phyloP scores from a whole-genome alignment of 2,113 vertebrate genomes.

The Panthera leo region DNA sequence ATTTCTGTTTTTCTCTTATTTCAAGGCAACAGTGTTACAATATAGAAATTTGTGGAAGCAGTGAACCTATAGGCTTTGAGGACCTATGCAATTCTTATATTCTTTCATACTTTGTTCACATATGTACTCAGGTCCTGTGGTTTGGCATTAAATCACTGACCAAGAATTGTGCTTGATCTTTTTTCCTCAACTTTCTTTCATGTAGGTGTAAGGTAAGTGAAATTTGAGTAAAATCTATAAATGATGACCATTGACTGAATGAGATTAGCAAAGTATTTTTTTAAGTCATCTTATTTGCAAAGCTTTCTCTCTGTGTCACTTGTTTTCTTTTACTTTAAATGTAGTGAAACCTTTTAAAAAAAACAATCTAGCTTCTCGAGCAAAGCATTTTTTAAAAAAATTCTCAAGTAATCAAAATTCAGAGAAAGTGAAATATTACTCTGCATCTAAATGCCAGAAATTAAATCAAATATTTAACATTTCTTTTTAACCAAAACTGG shows the following conservation, averaged over 20 bases:
- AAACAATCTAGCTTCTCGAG: neutral
- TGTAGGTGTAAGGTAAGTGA: neutral
- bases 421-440: neutral
- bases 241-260: neutral
- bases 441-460: neutral
- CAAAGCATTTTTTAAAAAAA: neutral
- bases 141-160: neutral
- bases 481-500: neutral
- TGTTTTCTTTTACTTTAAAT: neutral
- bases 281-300: neutral
- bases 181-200: neutral
- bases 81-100: neutral
- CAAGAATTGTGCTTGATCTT: neutral
- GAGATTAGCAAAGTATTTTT: neutral
- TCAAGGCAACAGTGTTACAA: neutral
- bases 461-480: neutral
- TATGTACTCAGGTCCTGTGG: neutral
- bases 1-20: neutral
- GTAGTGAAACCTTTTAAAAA: neutral
- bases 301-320: neutral
- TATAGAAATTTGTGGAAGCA: neutral
- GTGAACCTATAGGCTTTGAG: neutral
- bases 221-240: neutral
- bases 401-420: neutral
- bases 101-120: neutral